phyloP scores from a whole-genome alignment of 2,113 vertebrate species.

The Penelope pileata region DNA sequence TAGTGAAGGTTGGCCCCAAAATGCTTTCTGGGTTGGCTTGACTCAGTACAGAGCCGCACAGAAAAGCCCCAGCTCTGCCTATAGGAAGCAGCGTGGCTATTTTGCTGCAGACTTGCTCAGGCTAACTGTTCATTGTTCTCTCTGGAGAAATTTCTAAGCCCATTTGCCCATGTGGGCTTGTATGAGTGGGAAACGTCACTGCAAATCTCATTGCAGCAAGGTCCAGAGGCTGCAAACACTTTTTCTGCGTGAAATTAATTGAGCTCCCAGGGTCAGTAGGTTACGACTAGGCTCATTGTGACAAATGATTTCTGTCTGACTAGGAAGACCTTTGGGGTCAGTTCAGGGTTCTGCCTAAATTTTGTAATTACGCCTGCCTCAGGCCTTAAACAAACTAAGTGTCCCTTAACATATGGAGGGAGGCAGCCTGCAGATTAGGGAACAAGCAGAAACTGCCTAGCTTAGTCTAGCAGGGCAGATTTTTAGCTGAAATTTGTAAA shows the following conservation, averaged over 20 bases:
- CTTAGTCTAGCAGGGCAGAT: conserved; percentile 18
- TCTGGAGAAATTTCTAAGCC: conserved; percentile 6
- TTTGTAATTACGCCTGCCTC: conserved; percentile 73
- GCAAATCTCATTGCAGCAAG: conserved; percentile 36
- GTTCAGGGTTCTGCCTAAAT: conserved; percentile 68
- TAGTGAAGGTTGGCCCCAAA: neutral
- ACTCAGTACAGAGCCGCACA: neutral
- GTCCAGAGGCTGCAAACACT: conserved; percentile 44
- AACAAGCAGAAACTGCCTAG: neutral
- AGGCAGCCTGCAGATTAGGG: conserved; percentile 51
- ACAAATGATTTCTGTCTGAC: conserved; percentile 77
- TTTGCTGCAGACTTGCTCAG: neutral
- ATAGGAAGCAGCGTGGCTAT: neutral
- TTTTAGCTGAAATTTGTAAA: conserved; percentile 48
- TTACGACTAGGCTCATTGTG: conserved; percentile 73
- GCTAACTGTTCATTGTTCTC: neutral
- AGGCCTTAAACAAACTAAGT: conserved; percentile 71
- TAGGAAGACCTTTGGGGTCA: conserved; percentile 73
- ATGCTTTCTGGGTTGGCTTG: neutral
- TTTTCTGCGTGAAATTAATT: conserved; percentile 76
- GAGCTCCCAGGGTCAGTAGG: conserved; percentile 68
- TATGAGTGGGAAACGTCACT: neutral
- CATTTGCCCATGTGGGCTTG: neutral
- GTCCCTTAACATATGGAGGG: conserved; percentile 40
- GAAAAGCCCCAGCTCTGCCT: neutral